These are phyloP conservation scores for Saturnia japonica DNA, from an alignment of 2,888 invertebrate species.

Conservation along the genomic window DNA sequence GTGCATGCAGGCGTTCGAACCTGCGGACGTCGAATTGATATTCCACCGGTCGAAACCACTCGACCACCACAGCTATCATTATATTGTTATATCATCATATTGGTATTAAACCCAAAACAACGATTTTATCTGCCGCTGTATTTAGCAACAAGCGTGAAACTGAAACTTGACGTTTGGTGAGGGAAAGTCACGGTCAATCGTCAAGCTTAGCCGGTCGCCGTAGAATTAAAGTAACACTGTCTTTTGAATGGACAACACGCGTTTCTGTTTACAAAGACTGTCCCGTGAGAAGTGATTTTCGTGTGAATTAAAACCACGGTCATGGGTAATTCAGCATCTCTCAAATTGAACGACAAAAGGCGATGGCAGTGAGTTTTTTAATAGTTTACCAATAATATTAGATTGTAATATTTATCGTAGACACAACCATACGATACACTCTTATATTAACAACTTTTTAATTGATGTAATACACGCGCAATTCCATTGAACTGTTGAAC, in stretches of 20 bases:
- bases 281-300: slow-evolving; percentile 22
- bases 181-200: slow-evolving; percentile 73
- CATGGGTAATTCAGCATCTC: slow-evolving; percentile 76
- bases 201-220: slow-evolving; percentile 32
- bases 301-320: slow-evolving; percentile 25
- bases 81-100: neutral
- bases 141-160: neutral
- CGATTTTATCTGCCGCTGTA: neutral
- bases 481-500: too few species aligned
- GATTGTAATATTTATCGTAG: neutral
- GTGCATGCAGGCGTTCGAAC: too few species aligned
- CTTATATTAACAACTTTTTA: too few species aligned
- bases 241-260: slow-evolving; percentile 55
- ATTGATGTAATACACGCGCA: too few species aligned
- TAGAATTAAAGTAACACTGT: slow-evolving; percentile 44
- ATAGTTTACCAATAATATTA: neutral
- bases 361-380: slow-evolving; percentile 70
- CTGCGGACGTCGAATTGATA: too few species aligned
- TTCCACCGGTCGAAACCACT: too few species aligned
- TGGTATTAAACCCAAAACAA: neutral
- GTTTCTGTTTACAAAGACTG: slow-evolving; percentile 25
- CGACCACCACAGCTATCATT: too few species aligned
- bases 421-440: too few species aligned
- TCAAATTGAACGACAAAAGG: slow-evolving; percentile 70
- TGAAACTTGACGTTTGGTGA: slow-evolving; percentile 29